Conservation (phyloP, 2,113 vertebrate genomes). For the Fulica atra region DNA sequence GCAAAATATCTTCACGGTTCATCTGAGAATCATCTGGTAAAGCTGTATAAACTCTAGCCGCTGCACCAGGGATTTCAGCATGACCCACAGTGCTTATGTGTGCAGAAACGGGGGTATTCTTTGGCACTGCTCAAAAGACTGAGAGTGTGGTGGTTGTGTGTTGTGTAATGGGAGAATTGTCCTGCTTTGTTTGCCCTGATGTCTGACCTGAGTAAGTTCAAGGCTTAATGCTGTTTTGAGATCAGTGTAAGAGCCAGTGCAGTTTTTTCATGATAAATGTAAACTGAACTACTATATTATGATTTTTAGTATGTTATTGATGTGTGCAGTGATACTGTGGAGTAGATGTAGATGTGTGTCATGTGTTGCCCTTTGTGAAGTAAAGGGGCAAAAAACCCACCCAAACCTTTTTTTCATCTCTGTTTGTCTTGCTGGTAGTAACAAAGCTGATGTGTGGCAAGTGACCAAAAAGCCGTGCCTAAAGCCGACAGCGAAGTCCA, state of each 20-base stretch:
- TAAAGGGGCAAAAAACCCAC: not conserved
- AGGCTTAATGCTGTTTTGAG: not conserved
- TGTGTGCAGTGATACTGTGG: not conserved
- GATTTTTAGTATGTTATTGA: not conserved
- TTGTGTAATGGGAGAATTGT: not conserved
- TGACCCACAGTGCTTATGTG: not conserved
- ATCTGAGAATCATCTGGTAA: not conserved
- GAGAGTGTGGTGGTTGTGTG: not conserved
- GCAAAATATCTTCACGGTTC: not conserved
- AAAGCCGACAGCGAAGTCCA: fast-evolving
- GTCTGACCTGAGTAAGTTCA: not conserved
- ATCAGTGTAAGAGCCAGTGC: not conserved
- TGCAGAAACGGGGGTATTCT: not conserved
- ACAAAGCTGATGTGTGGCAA: not conserved
- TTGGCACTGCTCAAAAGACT: not conserved
- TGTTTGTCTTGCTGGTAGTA: not conserved
- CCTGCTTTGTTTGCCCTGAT: not conserved
- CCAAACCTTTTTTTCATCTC: no score
- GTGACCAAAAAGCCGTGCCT: not conserved
- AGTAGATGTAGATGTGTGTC: not conserved
- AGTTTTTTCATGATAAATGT: not conserved
- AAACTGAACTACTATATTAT: not conserved
- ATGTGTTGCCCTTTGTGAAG: not conserved
- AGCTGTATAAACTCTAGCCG: not conserved
- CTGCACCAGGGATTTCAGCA: not conserved